These are phyloP conservation scores for Branchinecta sandiegonensis DNA, from an alignment of 2,888 invertebrate genomes.

Conservation along the genomic window DNA sequence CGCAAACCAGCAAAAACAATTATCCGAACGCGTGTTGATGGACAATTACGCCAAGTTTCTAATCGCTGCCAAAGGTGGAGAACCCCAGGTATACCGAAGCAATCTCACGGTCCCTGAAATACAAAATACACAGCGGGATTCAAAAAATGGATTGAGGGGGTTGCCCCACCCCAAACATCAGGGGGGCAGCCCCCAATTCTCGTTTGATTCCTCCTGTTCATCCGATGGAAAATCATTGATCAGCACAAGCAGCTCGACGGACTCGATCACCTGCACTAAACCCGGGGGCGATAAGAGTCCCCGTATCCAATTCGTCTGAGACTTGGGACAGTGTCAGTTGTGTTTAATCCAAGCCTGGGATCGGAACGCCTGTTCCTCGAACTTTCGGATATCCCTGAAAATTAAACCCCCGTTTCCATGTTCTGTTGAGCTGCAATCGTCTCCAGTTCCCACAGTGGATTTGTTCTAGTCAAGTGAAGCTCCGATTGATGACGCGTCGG, in stretches of 20 bases:
- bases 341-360: background rate
- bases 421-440: too few relatives aligned
- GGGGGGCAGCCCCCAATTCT: conserved; percentile 13
- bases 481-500: too few relatives aligned
- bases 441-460: too few relatives aligned
- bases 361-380: too few relatives aligned
- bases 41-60: conserved; percentile 11
- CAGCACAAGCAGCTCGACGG: background rate
- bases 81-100: background rate
- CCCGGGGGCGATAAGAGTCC: conserved; percentile 4
- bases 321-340: background rate
- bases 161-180: background rate
- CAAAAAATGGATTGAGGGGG: conserved; percentile 14
- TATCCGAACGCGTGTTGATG: conserved; percentile 10
- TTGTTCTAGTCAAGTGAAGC: too few relatives aligned
- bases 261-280: background rate
- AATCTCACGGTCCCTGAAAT: background rate
- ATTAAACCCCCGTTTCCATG: too few relatives aligned
- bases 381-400: too few relatives aligned
- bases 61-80: background rate
- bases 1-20: background rate
- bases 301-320: background rate
- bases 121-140: background rate
- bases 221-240: conserved; percentile 9
- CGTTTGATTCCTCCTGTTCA: conserved; percentile 9